These are phyloP conservation scores for Zingel zingel DNA, from an alignment of 2,113 vertebrate species.

Conservation along the genomic window DNA sequence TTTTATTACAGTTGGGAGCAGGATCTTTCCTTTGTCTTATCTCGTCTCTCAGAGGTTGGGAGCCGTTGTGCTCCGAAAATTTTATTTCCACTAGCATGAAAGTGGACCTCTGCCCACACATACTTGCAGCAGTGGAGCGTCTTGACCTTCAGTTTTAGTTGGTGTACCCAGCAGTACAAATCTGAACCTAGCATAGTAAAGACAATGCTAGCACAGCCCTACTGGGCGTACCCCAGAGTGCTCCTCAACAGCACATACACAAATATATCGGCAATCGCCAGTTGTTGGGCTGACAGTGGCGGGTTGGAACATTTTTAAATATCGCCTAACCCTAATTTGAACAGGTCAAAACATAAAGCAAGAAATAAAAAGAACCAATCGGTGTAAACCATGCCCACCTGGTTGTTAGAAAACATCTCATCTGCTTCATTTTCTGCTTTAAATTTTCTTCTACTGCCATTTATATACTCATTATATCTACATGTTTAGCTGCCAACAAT, in stretches of 20 bases:
- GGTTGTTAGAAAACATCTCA: too few relatives aligned
- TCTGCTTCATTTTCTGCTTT: too few relatives aligned
- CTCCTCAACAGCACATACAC: background rate
- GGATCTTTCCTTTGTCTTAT: constrained; percentile 17
- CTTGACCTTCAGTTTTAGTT: constrained; percentile 43
- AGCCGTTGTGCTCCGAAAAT: constrained; percentile 51
- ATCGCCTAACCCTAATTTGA: background rate
- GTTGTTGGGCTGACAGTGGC: too few relatives aligned
- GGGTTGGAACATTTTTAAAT: too few relatives aligned
- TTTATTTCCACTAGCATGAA: constrained; percentile 56
- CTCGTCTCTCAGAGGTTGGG: constrained; percentile 18
- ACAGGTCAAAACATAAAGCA: too few relatives aligned
- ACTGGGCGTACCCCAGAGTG: background rate
- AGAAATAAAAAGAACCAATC: background rate
- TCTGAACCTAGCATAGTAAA: background rate
- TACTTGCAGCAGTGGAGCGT: background rate
- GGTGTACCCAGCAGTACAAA: background rate
- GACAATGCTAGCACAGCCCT: constrained; percentile 4
- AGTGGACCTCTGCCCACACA: constrained; percentile 28
- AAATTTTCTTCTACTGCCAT: background rate
- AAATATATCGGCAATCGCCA: too few relatives aligned
- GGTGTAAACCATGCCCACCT: too few relatives aligned
- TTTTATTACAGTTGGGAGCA: constrained; percentile 43
- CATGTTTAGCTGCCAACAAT: too few relatives aligned
- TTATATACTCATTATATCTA: background rate